Percentiles rank a stretch among this genome's conserved stretches.
Conservation (phyloP, 2,113 vertebrate species). For the Empidonax alnorum region DNA sequence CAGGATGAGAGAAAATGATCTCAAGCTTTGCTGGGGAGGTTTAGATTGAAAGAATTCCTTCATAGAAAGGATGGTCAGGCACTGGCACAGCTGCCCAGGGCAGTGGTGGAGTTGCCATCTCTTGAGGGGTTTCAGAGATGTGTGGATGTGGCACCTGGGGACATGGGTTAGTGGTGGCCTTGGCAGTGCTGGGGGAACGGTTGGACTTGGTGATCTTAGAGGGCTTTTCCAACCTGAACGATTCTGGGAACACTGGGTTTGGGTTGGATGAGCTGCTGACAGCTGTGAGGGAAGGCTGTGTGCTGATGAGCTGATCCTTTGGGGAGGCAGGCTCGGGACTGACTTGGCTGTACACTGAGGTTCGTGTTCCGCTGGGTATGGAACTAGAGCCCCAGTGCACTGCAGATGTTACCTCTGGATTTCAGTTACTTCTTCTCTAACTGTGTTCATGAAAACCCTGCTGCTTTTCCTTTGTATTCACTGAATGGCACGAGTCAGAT, state of each 20-base stretch:
- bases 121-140: neutral
- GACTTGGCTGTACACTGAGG: neutral
- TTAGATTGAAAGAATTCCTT: neutral
- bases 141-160: neutral
- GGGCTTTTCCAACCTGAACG: neutral
- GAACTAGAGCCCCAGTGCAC: neutral
- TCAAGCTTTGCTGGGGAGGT: neutral
- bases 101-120: neutral
- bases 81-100: neutral
- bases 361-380: neutral
- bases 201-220: neutral
- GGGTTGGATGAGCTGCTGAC: neutral
- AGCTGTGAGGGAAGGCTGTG: neutral
- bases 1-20: neutral
- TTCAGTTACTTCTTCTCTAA: neutral
- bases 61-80: neutral
- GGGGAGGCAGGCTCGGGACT: neutral
- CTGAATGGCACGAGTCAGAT: neutral
- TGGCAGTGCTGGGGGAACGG: neutral
- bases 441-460: neutral
- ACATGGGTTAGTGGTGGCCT: neutral
- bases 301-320: neutral
- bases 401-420: constrained; percentile 49
- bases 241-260: neutral
- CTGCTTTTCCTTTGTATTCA: neutral